Evolutionary conservation across 2,113 vertebrate species (phyloP).

Genomic region (Oophaga pumilio): DNA sequence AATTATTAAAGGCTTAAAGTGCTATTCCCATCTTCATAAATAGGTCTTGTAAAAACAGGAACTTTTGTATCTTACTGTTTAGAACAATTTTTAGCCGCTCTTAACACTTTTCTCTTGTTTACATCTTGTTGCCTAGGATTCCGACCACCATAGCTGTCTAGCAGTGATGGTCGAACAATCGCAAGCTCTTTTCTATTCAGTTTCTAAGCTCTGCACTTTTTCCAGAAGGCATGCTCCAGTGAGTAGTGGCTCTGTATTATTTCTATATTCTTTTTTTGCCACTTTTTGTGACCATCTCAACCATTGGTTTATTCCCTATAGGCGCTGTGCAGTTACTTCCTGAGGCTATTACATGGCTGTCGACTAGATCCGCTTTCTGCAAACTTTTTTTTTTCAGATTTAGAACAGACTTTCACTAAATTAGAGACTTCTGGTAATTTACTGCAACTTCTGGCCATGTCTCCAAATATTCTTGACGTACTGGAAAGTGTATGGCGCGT

Average conservation of each 20-base stretch:
- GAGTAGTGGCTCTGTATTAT: neutral
- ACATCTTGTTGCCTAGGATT: too few species aligned
- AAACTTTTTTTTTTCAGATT: neutral
- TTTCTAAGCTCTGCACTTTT: too few species aligned
- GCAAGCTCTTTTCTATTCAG: too few species aligned
- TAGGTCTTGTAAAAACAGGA: too few species aligned
- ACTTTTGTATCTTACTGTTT: too few species aligned
- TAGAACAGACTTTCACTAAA: neutral
- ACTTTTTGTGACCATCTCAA: neutral
- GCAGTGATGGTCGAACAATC: too few species aligned
- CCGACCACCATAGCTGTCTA: too few species aligned
- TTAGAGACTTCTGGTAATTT: slow-evolving; percentile 16
- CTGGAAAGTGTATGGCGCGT: neutral
- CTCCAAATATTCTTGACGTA: neutral
- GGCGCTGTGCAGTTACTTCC: neutral
- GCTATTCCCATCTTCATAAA: too few species aligned
- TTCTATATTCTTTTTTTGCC: neutral
- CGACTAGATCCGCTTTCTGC: neutral
- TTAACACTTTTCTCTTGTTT: too few species aligned
- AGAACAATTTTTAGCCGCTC: too few species aligned
- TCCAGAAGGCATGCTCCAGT: neutral
- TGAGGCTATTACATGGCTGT: neutral
- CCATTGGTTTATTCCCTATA: neutral
- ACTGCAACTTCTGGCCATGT: neutral
- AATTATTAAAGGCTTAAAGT: too few species aligned